Percentiles rank a stretch among this genome's conserved stretches.
Conservation (phyloP, 2,797 vertebrate species). For the Pipistrellus pipistrellus region DNA sequence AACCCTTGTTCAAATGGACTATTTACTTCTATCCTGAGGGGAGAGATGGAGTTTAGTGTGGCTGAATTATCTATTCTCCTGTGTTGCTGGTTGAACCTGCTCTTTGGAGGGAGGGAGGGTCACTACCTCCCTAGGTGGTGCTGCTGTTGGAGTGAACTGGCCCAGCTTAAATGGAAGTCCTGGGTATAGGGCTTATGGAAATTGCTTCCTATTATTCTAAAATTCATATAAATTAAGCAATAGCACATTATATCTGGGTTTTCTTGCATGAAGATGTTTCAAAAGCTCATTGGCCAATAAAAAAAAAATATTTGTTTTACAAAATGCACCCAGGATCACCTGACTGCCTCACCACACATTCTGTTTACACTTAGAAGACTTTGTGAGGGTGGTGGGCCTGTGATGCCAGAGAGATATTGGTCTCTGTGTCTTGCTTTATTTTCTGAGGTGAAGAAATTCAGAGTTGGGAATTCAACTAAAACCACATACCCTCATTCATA, state of each 20-base stretch:
- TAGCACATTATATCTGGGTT: not conserved
- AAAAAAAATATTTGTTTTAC: not conserved
- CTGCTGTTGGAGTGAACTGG: not conserved
- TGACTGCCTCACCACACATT: not conserved
- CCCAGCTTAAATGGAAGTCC: constrained; percentile 27
- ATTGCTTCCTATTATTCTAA: constrained; percentile 27
- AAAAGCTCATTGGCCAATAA: not conserved
- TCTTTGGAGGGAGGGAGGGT: not conserved
- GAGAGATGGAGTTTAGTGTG: not conserved
- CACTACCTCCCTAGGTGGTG: not conserved
- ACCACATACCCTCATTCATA: not conserved
- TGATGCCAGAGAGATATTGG: not conserved
- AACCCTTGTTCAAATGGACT: not conserved
- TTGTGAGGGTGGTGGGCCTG: not conserved
- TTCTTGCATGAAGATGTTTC: not conserved
- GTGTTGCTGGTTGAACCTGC: not conserved
- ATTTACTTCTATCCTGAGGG: constrained; percentile 29
- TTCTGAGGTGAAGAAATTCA: constrained; percentile 15
- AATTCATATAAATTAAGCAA: not conserved
- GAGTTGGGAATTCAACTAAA: not conserved
- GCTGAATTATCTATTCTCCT: not conserved
- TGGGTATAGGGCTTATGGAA: not conserved
- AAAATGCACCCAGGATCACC: not conserved
- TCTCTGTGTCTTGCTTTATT: not conserved
- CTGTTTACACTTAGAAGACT: not conserved